Evolutionary conservation across 2,797 vertebrate genomes (phyloP).

Genomic region (Acanthopagrus latus): DNA sequence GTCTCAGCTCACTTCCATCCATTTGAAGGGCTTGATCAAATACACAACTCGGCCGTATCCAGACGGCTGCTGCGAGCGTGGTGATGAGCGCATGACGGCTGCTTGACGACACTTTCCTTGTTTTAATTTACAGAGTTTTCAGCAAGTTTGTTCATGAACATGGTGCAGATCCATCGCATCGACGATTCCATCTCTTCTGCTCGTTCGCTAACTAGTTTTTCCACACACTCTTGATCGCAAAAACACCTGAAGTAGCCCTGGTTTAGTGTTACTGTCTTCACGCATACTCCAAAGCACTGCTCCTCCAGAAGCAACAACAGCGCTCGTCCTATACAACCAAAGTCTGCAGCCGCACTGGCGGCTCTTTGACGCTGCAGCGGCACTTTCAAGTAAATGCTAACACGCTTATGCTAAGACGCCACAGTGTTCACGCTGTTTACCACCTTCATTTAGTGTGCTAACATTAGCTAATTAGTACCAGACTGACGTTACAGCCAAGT

Average conservation of each 20-base stretch:
- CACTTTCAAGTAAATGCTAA: background rate
- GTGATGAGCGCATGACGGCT: background rate
- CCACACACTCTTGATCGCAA: too few species aligned
- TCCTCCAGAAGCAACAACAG: background rate
- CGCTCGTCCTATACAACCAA: background rate
- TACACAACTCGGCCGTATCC: slow-evolving; percentile 1
- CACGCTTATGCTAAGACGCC: background rate
- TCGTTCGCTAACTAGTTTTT: too few species aligned
- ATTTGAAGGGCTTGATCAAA: slow-evolving; percentile 59
- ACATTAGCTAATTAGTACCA: background rate
- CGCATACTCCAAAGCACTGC: background rate
- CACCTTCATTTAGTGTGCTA: background rate
- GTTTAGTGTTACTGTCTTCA: too few species aligned
- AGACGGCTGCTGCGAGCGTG: background rate
- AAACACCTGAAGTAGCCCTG: too few species aligned
- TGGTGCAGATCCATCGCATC: too few species aligned
- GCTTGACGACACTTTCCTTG: background rate
- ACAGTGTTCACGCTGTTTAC: background rate
- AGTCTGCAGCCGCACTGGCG: background rate
- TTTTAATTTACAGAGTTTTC: background rate
- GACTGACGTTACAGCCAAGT: background rate
- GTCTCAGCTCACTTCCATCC: slow-evolving; percentile 79
- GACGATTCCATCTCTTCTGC: too few species aligned
- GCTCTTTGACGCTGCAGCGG: background rate
- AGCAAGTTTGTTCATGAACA: background rate